phyloP scores from a whole-genome alignment of 1,140 invertebrate genomes.

The Nasonia giraulti region DNA sequence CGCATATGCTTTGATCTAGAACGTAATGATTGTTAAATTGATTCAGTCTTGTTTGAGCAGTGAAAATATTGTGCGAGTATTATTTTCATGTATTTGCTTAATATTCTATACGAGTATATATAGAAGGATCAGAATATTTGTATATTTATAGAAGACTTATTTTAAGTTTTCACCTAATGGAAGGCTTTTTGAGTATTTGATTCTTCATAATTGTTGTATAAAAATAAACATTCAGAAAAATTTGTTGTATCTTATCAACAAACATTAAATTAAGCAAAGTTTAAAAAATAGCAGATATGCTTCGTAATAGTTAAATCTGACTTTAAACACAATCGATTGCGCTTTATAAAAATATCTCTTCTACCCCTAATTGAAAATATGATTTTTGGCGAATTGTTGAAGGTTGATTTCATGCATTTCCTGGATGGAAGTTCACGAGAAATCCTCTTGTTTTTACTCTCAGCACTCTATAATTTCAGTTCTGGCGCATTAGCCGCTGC shows the following conservation, averaged over 20 bases:
- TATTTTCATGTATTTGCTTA: background rate
- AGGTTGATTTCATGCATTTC: constrained; percentile 34
- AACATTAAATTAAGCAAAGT: too few species aligned
- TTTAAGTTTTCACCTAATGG: background rate
- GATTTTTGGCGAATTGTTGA: constrained; percentile 5
- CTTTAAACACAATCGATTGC: background rate
- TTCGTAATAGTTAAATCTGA: too few species aligned
- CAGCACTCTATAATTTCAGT: constrained; percentile 60
- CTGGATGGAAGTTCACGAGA: constrained; percentile 19
- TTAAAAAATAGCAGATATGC: too few species aligned
- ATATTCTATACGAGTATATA: background rate
- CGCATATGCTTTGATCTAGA: too few species aligned
- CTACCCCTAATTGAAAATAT: constrained; percentile 22
- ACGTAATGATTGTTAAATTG: background rate
- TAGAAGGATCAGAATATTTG: background rate
- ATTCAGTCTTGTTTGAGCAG: background rate
- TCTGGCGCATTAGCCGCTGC: constrained; percentile 58
- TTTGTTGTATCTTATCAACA: background rate
- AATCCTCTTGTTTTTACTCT: constrained; percentile 33
- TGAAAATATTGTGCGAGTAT: background rate
- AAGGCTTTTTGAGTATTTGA: background rate
- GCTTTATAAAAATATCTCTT: background rate
- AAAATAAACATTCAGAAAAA: background rate
- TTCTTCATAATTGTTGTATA: background rate
- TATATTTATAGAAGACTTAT: background rate